Conservation (phyloP, 2,113 vertebrate species). For the Tetrao urogallus region DNA sequence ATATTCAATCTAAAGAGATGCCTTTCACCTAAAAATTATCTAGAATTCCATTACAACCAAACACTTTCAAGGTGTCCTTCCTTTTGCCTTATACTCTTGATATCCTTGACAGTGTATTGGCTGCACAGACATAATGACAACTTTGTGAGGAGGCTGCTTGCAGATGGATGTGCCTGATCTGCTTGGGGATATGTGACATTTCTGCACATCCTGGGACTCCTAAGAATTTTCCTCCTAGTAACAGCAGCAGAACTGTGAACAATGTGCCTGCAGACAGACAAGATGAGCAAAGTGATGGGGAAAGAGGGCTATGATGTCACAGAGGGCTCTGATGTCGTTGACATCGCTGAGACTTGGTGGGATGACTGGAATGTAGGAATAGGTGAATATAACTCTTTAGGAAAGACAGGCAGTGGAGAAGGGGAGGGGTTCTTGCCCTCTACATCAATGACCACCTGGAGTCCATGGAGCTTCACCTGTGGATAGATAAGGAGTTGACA, state of each 20-base stretch:
- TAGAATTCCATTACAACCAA: neutral
- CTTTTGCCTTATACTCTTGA: neutral
- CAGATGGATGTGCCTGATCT: neutral
- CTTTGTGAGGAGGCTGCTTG: neutral
- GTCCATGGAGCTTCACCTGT: too few species aligned
- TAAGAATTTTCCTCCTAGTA: neutral
- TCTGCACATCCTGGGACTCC: neutral
- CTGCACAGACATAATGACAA: neutral
- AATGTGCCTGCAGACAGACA: neutral
- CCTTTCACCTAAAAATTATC: neutral
- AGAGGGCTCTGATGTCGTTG: too few species aligned
- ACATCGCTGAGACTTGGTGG: too few species aligned
- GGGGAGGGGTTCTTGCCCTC: too few species aligned
- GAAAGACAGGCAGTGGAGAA: too few species aligned
- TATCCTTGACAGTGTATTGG: neutral
- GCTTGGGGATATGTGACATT: neutral
- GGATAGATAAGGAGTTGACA: too few species aligned
- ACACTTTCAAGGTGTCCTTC: neutral
- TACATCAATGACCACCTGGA: too few species aligned
- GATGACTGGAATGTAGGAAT: too few species aligned
- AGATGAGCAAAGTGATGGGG: neutral
- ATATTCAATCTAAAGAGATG: neutral
- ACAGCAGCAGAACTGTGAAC: neutral
- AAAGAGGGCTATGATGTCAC: neutral
- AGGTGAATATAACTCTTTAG: too few species aligned